Conservation (phyloP, 1,140 invertebrate species). For the Drosophila melanica region DNA sequence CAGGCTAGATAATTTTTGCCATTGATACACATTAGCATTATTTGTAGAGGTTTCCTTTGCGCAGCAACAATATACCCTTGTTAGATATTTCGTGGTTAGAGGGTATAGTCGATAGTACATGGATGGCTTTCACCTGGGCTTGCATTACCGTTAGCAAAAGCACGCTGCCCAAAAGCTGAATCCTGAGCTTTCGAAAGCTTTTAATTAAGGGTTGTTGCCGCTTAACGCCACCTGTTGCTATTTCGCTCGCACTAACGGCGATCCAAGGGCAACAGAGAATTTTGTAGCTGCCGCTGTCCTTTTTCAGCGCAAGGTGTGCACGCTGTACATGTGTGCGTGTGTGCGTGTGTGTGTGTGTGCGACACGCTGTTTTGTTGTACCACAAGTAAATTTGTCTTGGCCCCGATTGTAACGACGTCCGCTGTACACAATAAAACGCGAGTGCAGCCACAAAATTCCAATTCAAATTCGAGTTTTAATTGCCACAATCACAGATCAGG, state of each 20-base stretch:
- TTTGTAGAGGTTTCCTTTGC: no score
- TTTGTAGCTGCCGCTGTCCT: conserved; percentile 27
- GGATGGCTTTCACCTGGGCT: neutral
- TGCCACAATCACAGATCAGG: neutral
- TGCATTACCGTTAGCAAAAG: conserved; percentile 5
- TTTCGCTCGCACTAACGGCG: conserved; percentile 18
- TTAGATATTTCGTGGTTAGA: neutral
- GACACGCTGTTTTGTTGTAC: conserved; percentile 60
- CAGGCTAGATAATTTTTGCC: no score
- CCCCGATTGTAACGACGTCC: conserved; percentile 62
- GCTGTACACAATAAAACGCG: conserved; percentile 48
- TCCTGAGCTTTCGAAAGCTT: conserved; percentile 40
- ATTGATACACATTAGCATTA: no score
- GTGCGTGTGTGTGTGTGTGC: neutral
- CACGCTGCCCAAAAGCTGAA: conserved; percentile 25
- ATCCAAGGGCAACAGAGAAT: neutral
- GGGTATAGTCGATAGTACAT: conserved; percentile 7
- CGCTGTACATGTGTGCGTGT: no score
- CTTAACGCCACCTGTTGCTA: conserved; percentile 15
- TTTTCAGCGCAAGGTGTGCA: conserved; percentile 26
- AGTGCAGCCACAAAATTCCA: neutral
- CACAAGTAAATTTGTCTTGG: conserved; percentile 77
- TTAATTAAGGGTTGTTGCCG: conserved; percentile 43
- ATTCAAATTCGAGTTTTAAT: no score
- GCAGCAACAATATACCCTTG: neutral